Evolutionary conservation across 2,888 invertebrate species (phyloP).

Genomic region (Formica aserva): DNA sequence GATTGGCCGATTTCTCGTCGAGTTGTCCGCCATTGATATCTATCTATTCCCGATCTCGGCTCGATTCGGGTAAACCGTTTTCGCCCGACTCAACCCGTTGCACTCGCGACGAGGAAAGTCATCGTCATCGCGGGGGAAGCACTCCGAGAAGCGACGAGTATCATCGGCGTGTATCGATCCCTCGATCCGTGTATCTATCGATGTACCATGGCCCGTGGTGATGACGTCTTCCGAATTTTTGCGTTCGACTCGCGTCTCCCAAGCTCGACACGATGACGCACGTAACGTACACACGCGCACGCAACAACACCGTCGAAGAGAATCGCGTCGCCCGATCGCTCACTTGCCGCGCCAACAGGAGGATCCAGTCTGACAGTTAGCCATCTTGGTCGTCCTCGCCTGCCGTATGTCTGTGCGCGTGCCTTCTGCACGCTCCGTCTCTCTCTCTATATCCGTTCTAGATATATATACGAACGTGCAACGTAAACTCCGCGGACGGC

Average conservation of each 20-base stretch:
- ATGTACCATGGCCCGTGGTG: not conserved
- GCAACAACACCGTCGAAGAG: not conserved
- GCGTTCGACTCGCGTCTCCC: constrained; percentile 11
- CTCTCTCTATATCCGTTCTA: too few species aligned
- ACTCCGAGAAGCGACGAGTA: not conserved
- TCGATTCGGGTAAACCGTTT: not conserved
- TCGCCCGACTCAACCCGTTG: not conserved
- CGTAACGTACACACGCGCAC: not conserved
- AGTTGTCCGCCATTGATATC: not conserved
- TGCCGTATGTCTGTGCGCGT: constrained; percentile 2
- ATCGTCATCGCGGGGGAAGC: not conserved
- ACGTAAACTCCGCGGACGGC: not conserved
- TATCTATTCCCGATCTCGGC: not conserved
- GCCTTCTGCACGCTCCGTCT: not conserved
- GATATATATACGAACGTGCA: not conserved
- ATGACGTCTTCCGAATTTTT: not conserved
- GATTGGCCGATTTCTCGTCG: not conserved
- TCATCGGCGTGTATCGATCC: not conserved
- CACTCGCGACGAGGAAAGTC: not conserved
- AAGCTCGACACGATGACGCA: not conserved
- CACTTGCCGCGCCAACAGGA: constrained; percentile 83
- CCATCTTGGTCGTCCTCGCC: constrained; percentile 81
- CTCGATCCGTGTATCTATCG: not conserved
- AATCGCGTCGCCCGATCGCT: constrained; percentile 72
- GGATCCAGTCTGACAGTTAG: constrained; percentile 82